phyloP scores from a whole-genome alignment of 2,113 vertebrate species.

The Odobenus rosmarus region DNA sequence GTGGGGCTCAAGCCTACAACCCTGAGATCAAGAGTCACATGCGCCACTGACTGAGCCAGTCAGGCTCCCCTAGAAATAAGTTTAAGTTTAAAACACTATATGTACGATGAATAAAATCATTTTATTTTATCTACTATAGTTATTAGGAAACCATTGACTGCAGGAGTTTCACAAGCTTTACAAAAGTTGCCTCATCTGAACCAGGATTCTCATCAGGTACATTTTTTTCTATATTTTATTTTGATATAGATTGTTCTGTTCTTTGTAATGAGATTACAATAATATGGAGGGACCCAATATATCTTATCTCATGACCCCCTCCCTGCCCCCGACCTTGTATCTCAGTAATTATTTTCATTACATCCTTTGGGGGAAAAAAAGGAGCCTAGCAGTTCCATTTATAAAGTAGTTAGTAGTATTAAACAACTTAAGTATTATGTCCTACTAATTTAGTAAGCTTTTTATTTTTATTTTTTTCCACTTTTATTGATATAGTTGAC shows the following conservation, averaged over 20 bases:
- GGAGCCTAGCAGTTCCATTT: not conserved
- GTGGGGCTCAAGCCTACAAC: not conserved
- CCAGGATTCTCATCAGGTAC: conserved; percentile 79
- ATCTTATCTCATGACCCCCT: not conserved
- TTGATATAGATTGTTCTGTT: not conserved
- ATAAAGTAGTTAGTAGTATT: not conserved
- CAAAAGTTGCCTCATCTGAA: conserved; percentile 57
- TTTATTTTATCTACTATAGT: conserved; percentile 82
- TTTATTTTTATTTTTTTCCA: not conserved
- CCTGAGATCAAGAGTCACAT: not conserved
- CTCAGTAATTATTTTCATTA: not conserved
- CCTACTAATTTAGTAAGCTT: not conserved
- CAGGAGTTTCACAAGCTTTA: conserved; percentile 63
- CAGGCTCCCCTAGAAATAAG: not conserved
- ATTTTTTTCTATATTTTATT: conserved; percentile 62
- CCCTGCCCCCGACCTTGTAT: not conserved
- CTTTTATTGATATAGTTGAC: not conserved
- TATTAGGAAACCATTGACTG: conserved; percentile 50
- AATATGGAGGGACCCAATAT: not conserved
- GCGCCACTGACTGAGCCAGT: not conserved
- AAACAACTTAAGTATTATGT: not conserved
- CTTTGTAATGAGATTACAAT: not conserved
- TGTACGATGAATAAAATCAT: not conserved
- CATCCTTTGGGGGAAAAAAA: not conserved
- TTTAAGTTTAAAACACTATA: not conserved